These are phyloP conservation scores for Drosophila lacteicornis DNA, from an alignment of 1,140 invertebrate genomes.

Conservation along the genomic window DNA sequence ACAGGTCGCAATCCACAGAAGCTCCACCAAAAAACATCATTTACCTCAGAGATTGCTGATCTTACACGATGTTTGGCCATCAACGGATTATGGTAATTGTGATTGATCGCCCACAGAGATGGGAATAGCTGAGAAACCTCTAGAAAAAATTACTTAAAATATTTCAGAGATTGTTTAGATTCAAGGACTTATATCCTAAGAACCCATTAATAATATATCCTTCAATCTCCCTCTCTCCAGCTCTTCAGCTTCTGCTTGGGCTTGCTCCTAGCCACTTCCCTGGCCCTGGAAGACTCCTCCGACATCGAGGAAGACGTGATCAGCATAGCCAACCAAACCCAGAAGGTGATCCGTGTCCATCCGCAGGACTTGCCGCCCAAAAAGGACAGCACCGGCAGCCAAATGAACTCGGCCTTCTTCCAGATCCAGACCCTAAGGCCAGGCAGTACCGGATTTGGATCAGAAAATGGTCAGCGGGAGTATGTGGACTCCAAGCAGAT, in stretches of 20 bases:
- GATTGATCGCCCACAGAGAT: conserved; percentile 45
- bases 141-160: neutral
- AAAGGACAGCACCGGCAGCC: conserved; percentile 56
- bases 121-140: neutral
- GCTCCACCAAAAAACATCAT: conserved; percentile 21
- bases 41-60: conserved; percentile 4
- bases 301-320: conserved; percentile 78
- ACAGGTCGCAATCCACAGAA: conserved; percentile 60
- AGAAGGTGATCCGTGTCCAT: conserved; percentile 79
- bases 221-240: conserved; percentile 14
- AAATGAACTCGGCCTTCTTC: conserved; percentile 74
- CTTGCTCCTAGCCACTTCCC: neutral
- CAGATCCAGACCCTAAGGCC: conserved; percentile 72
- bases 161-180: too few species aligned
- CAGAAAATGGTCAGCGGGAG: conserved; percentile 22
- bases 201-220: too few species aligned
- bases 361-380: conserved; percentile 69
- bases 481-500: conserved; percentile 73
- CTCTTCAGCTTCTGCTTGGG: conserved; percentile 31
- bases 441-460: neutral
- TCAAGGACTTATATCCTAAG: neutral
- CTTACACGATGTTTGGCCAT: conserved; percentile 63
- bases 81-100: conserved; percentile 73
- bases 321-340: conserved; percentile 67
- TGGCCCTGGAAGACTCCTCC: conserved; percentile 29